phyloP scores from a whole-genome alignment of 2,113 vertebrate species.

The Alligator mississippiensis region DNA sequence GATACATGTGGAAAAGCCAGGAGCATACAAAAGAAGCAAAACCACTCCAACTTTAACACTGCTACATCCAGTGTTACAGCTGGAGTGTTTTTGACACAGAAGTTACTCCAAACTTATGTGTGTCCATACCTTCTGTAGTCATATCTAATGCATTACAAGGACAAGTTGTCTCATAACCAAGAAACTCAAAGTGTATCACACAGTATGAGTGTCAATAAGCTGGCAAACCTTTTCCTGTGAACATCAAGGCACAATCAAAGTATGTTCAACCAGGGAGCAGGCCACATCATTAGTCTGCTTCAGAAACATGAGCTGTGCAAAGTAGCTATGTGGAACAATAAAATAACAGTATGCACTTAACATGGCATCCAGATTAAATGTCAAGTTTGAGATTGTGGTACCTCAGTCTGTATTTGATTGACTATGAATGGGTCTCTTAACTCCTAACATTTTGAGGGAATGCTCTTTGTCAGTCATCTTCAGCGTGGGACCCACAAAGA shows the following conservation, averaged over 20 bases:
- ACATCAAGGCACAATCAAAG: not conserved
- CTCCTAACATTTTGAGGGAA: not conserved
- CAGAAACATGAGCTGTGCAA: not conserved
- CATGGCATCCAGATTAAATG: not conserved
- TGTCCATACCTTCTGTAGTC: not conserved
- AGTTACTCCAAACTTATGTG: not conserved
- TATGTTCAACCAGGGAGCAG: not conserved
- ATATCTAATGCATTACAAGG: not conserved
- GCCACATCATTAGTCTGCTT: not conserved
- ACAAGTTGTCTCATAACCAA: not conserved
- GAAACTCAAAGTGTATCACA: not conserved
- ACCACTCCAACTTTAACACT: too few species aligned
- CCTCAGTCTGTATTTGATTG: not conserved
- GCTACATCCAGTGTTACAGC: too few species aligned
- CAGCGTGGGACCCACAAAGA: not conserved
- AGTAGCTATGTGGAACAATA: not conserved
- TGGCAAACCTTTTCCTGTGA: not conserved
- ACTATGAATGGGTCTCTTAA: not conserved
- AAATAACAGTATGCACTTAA: not conserved
- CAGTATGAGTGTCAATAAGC: not conserved
- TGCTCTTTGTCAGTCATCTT: not conserved
- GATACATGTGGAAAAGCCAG: too few species aligned
- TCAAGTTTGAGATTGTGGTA: not conserved
- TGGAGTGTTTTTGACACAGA: not conserved
- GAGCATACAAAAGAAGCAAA: too few species aligned